Evolutionary conservation across 2,797 vertebrate species (phyloP), one percentile per base, ranked within the genome.

Genomic region (Fundulus diaphanus): DNA sequence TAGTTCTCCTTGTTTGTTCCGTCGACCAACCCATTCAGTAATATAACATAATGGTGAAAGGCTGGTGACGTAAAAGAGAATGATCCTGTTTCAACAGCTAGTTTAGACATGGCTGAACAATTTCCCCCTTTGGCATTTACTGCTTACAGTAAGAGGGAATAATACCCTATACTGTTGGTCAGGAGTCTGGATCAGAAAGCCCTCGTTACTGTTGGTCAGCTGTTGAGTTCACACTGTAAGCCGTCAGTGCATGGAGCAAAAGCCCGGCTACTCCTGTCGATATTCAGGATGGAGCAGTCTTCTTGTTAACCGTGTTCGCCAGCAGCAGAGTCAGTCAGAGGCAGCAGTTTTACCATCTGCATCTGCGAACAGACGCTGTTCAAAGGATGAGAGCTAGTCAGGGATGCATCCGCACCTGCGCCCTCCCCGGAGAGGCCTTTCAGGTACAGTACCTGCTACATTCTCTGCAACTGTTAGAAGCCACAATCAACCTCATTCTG

Each of bases 341-440:
- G 63, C 22, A 88, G 94, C 33, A 48, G 20, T 72, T 83, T 86
- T n/a, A 56, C 42, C 72, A 74, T 85, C 68, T 35, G 76, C 76
- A 74, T 89, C 96, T 84, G 79, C 93, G 83, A 90, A 91, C 44
- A 96, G 95, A 93, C 76, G 79, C 88, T 0, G 42, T 56, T 81
- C 42, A 92, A 81, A 93, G 92, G 85, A 94, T 96, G 93, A 94
- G 92, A 80, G 94, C 95, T 7, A 95, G 96, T 83, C 96, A 95
- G 73, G 95, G 96, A 90, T 95, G 95, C 82, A 92, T 97, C 88
- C 89, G 94, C 85, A 94, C 95, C 1, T 98, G 97, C 95, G 94
- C 94, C 27, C 93, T 96, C 85, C 93, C 96, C 49, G 94, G 93
- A 44, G 95, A 97, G 16, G 79, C 97, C 84, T 96, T 97, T 91